Conservation (phyloP, 2,113 vertebrate genomes). For the Pampusana beccarii region DNA sequence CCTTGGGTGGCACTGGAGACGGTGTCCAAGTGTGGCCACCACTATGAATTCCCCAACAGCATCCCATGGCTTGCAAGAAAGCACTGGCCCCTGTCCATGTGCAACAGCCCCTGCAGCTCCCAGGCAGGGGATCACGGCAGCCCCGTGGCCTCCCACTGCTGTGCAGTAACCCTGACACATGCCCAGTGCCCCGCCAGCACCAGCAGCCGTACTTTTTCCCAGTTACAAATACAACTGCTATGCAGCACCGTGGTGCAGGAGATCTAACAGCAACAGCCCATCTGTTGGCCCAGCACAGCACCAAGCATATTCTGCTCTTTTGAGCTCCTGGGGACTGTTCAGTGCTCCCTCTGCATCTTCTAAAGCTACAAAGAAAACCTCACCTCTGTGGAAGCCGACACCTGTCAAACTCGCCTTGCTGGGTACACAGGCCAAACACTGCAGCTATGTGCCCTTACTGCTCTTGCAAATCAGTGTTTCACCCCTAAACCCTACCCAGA, state of each 20-base stretch:
- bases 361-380: rapidly evolving
- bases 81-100: rapidly evolving
- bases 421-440: rapidly evolving
- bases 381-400: rapidly evolving
- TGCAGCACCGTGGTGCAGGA: rapidly evolving
- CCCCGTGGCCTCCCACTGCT: rapidly evolving
- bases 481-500: background rate
- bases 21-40: rapidly evolving
- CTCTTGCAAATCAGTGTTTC: rapidly evolving
- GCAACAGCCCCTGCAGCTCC: rapidly evolving
- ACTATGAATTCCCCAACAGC: rapidly evolving
- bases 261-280: background rate
- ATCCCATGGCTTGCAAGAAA: rapidly evolving
- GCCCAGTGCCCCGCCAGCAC: background rate
- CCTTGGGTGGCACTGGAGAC: rapidly evolving
- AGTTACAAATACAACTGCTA: no score
- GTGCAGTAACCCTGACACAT: rapidly evolving
- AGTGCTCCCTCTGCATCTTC: no score
- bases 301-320: rapidly evolving
- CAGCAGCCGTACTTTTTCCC: rapidly evolving
- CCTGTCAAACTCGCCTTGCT: rapidly evolving
- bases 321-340: rapidly evolving
- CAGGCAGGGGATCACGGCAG: rapidly evolving
- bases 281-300: background rate
- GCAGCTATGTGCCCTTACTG: rapidly evolving